These are phyloP conservation scores for Helicolenus hilgendorfi DNA, from an alignment of 2,797 vertebrate species.

Conservation along the genomic window DNA sequence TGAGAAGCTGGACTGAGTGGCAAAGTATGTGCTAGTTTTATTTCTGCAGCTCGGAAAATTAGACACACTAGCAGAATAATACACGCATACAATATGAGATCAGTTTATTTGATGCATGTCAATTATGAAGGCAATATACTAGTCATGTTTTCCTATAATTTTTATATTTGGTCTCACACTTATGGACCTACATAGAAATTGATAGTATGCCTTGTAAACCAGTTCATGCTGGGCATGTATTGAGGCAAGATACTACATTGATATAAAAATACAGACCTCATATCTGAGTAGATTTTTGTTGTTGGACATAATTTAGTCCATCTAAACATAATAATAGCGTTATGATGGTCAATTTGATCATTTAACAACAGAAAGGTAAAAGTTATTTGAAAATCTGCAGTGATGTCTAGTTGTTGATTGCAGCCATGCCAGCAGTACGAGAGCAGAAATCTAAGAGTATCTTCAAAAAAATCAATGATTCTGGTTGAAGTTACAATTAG, in stretches of 20 bases:
- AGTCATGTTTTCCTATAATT: neutral
- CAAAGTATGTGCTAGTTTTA: neutral
- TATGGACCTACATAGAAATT: neutral
- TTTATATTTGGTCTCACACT: neutral
- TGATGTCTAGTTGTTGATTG: too few relatives aligned
- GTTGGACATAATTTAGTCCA: neutral
- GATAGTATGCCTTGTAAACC: neutral
- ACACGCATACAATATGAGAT: neutral
- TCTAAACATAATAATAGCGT: neutral
- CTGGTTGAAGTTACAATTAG: too few relatives aligned
- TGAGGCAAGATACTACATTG: too few relatives aligned
- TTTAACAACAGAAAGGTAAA: neutral
- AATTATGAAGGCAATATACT: neutral
- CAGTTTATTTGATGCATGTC: neutral
- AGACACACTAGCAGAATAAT: neutral
- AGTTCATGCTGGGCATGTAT: neutral
- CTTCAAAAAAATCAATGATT: too few relatives aligned
- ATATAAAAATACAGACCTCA: neutral
- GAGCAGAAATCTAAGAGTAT: too few relatives aligned
- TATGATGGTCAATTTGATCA: neutral
- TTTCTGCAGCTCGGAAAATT: neutral
- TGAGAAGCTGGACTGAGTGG: neutral
- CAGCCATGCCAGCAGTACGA: too few relatives aligned
- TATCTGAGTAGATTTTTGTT: neutral
- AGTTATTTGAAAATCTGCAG: neutral